Evolutionary conservation across 1,140 invertebrate genomes (phyloP).

Genomic region (Triops longicaudatus): DNA sequence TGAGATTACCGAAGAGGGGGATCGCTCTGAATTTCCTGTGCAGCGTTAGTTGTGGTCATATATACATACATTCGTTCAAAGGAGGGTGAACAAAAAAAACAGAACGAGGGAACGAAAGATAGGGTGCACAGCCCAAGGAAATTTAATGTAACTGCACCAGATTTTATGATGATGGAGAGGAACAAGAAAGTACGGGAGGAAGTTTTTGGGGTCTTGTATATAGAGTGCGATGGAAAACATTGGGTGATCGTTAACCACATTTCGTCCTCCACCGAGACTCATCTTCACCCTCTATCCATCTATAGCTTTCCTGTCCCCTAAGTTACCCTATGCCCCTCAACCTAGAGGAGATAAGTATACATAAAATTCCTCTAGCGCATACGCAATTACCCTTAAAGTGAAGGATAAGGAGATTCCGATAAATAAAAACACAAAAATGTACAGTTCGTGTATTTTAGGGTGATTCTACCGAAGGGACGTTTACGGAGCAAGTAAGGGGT

Average conservation of each 20-base stretch:
- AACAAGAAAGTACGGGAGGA: conserved; percentile 15
- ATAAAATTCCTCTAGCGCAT: neutral
- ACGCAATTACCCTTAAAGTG: neutral
- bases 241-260: conserved; percentile 1
- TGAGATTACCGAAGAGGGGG: neutral
- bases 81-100: neutral
- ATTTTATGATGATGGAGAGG: conserved; percentile 11
- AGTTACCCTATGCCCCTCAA: neutral
- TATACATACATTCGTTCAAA: neutral
- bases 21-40: neutral
- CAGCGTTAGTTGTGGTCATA: neutral
- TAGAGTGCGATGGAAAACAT: conserved; percentile 11
- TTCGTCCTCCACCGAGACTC: conserved; percentile 10
- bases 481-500: no score
- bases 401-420: neutral
- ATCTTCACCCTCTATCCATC: neutral
- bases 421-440: neutral
- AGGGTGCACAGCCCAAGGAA: neutral
- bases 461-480: neutral
- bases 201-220: neutral
- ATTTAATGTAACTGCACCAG: conserved; percentile 8
- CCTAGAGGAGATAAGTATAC: neutral
- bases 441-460: neutral
- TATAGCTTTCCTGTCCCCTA: neutral
- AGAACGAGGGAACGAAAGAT: neutral